Evolutionary conservation across 2,888 invertebrate genomes (phyloP).

Genomic region (Galerucella nymphaeae): DNA sequence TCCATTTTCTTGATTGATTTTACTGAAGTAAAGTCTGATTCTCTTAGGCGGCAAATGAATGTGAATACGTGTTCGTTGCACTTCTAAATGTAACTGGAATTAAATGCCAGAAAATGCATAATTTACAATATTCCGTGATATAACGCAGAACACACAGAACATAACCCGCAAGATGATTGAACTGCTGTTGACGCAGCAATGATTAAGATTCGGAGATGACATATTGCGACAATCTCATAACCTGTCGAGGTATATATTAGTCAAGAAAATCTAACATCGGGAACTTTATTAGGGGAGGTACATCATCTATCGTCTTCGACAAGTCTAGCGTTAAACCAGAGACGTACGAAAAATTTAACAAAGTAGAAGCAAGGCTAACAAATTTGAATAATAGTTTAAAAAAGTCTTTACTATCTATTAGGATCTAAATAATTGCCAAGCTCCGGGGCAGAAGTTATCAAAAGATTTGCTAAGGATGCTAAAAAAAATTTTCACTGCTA

Average conservation of each 20-base stretch:
- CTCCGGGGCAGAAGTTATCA: too few species aligned
- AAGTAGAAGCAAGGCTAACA: background rate
- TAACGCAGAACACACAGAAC: constrained; percentile 19
- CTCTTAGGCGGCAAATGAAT: background rate
- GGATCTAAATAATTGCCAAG: too few species aligned
- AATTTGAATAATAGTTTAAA: too few species aligned
- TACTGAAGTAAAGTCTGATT: background rate
- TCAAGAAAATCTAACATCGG: constrained; percentile 39
- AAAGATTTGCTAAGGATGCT: too few species aligned
- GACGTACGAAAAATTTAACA: constrained; percentile 10
- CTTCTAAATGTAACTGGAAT: constrained; percentile 10
- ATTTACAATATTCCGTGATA: constrained; percentile 21
- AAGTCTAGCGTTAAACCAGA: constrained; percentile 16
- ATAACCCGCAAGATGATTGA: constrained; percentile 36
- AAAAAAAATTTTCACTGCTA: too few species aligned
- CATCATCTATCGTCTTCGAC: constrained; percentile 31
- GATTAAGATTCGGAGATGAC: constrained; percentile 58
- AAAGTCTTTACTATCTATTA: too few species aligned
- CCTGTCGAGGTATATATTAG: constrained; percentile 51
- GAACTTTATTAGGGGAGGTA: constrained; percentile 32
- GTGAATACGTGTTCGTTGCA: constrained; percentile 8
- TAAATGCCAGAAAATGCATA: constrained; percentile 32
- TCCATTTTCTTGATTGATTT: background rate
- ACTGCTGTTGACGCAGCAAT: constrained; percentile 44
- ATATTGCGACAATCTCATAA: constrained; percentile 59